These are phyloP conservation scores for Oxygymnocypris stewartii DNA, from an alignment of 2,113 vertebrate species.

Conservation along the genomic window DNA sequence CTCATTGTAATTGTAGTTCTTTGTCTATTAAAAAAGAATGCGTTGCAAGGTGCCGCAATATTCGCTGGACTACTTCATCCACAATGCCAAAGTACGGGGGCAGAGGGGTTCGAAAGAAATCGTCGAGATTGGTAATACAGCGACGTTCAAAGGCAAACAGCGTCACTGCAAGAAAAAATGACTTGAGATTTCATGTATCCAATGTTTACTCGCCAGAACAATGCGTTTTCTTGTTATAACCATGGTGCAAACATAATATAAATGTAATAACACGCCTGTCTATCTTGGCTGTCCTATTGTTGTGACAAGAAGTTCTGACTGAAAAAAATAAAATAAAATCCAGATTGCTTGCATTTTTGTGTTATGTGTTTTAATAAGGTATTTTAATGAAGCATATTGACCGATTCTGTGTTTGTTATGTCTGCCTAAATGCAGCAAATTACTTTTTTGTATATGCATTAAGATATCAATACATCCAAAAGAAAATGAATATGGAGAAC, in stretches of 20 bases:
- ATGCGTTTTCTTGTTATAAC: neutral
- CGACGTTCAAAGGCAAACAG: neutral
- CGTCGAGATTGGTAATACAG: neutral
- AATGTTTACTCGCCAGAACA: too few species aligned
- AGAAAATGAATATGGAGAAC: neutral
- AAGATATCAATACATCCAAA: neutral
- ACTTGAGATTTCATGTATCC: too few species aligned
- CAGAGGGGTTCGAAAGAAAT: neutral
- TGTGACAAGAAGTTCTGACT: neutral
- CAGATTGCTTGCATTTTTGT: neutral
- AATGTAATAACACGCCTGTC: neutral
- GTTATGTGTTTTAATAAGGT: neutral
- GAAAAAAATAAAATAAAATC: neutral
- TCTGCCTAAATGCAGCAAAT: neutral
- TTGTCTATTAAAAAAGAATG: neutral
- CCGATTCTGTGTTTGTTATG: neutral
- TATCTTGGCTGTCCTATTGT: neutral
- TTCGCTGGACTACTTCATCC: conserved; percentile 50
- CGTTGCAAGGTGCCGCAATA: neutral
- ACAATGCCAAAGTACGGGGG: conserved; percentile 26
- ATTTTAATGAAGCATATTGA: neutral
- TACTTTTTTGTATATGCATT: neutral
- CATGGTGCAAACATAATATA: neutral
- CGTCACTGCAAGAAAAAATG: neutral
- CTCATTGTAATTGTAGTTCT: conserved; percentile 56